Evolutionary conservation across 2,888 invertebrate species (phyloP).

Genomic region (Rapana venosa): DNA sequence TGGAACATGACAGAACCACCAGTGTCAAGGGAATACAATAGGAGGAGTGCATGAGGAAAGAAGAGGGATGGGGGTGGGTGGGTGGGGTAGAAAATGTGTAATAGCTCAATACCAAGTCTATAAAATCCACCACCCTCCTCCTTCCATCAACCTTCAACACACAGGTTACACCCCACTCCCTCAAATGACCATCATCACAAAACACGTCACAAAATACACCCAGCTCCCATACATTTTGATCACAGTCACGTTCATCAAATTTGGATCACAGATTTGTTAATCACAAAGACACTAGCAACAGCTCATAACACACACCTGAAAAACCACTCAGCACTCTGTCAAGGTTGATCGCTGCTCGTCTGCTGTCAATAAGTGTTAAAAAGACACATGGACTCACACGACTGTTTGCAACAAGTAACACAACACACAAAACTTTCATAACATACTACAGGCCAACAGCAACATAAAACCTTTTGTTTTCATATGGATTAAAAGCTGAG

Average conservation of each 20-base stretch:
- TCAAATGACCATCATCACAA: no score
- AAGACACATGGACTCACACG: neutral
- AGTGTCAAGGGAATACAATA: neutral
- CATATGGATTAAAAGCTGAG: neutral
- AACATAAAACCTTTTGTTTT: neutral
- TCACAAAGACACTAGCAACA: neutral
- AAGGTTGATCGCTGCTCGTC: neutral
- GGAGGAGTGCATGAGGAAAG: neutral
- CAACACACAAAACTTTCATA: no score
- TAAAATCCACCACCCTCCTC: neutral
- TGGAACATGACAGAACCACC: neutral
- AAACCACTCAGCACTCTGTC: neutral
- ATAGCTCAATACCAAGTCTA: neutral
- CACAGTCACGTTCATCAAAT: neutral
- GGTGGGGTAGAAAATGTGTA: neutral
- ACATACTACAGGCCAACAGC: no score
- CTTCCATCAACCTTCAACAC: neutral
- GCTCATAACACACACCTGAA: neutral
- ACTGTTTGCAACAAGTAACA: no score
- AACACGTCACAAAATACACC: neutral
- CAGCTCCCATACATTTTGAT: neutral
- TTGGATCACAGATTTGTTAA: neutral
- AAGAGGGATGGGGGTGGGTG: neutral
- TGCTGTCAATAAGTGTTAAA: neutral
- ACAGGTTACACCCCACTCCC: no score